A percentile compares a stretch with the other conserved stretches of the same genome.
phyloP scores from a whole-genome alignment of 2,797 vertebrate genomes.

The Pseudotriccus pelzelni region DNA sequence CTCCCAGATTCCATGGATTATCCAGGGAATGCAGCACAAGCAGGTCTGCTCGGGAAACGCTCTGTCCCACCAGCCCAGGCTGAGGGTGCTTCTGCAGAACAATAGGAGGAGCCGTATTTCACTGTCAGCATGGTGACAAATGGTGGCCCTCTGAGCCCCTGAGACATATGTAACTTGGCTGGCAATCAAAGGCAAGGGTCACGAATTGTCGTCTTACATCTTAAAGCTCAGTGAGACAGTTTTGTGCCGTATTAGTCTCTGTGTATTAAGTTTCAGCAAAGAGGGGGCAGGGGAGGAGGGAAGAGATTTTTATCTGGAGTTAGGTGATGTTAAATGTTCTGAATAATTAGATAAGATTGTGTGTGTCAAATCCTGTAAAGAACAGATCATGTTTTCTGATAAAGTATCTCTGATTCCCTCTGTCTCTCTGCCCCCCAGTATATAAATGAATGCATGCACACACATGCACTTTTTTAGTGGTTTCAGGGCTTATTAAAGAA shows the following conservation, averaged over 20 bases:
- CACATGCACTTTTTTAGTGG: neutral
- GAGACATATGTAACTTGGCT: constrained; percentile 51
- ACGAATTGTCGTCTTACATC: constrained; percentile 24
- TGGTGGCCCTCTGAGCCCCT: neutral
- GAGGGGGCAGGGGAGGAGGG: neutral
- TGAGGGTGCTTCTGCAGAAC: constrained; percentile 27
- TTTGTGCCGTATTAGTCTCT: constrained; percentile 31
- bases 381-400: neutral
- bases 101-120: constrained; percentile 29
- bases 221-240: constrained; percentile 28
- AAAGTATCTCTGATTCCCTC: neutral
- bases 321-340: constrained; percentile 43
- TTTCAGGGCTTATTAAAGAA: constrained; percentile 18
- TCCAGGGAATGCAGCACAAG: neutral
- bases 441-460: neutral
- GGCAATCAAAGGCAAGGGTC: constrained; percentile 55
- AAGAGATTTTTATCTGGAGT: constrained; percentile 39
- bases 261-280: constrained; percentile 55
- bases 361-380: neutral
- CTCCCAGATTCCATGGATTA: neutral
- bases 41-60: neutral
- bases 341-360: constrained; percentile 30
- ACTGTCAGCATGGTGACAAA: constrained; percentile 50
- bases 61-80: neutral
- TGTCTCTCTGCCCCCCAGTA: neutral